Conservation (phyloP, 2,888 invertebrate species). For the Muschampia plurimacula region DNA sequence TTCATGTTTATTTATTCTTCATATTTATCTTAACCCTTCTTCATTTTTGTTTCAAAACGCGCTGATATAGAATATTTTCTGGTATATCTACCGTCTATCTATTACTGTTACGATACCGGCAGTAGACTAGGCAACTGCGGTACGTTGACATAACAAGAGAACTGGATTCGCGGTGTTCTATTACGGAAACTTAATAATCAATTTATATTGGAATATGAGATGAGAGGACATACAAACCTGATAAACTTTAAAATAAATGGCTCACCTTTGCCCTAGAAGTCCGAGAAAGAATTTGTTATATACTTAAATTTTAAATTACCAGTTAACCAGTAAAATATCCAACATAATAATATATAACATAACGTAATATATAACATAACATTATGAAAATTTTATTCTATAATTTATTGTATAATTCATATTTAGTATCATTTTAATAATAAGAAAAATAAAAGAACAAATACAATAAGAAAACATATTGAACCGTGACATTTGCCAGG, state of each 20-base stretch:
- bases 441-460: no score
- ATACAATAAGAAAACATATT: no score
- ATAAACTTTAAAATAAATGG: not conserved
- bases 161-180: slow-evolving; percentile 12
- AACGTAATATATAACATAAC: not conserved
- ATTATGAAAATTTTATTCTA: not conserved
- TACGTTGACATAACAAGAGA: not conserved
- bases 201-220: slow-evolving; percentile 13
- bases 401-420: no score
- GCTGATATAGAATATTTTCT: not conserved
- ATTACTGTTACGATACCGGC: not conserved
- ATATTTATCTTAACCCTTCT: not conserved
- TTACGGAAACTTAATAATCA: slow-evolving; percentile 12
- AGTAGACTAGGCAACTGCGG: not conserved
- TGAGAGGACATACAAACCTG: slow-evolving; percentile 6
- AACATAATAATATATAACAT: not conserved
- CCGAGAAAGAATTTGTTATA: not conserved
- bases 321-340: no score
- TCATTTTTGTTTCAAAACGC: no score
- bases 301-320: not conserved
- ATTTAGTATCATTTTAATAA: no score
- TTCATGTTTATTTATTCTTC: not conserved
- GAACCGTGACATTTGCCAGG: no score
- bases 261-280: not conserved
- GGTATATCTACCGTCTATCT: not conserved